Conservation (phyloP, 2,113 vertebrate genomes). For the Myotis lucifugus region DNA sequence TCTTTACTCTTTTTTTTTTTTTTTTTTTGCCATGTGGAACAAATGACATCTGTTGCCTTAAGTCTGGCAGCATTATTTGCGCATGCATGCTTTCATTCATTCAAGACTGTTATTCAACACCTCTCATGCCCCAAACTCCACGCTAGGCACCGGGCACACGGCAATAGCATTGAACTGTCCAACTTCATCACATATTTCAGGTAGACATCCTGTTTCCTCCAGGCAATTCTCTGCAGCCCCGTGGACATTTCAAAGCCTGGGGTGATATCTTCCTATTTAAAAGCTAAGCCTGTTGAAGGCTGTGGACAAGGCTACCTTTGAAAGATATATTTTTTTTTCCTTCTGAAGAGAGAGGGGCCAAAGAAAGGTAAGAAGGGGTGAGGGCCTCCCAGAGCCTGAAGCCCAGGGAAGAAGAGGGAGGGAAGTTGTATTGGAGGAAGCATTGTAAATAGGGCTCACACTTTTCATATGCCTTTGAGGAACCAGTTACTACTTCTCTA, state of each 20-base stretch:
- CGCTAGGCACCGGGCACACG: background rate
- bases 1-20: conserved; percentile 50
- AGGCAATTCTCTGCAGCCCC: background rate
- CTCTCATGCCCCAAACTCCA: background rate
- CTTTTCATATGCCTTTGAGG: background rate
- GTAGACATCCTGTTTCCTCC: conserved; percentile 5
- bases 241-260: conserved; percentile 25
- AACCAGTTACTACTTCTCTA: background rate
- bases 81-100: background rate
- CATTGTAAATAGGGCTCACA: background rate
- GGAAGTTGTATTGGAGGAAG: background rate
- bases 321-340: background rate
- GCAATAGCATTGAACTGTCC: background rate
- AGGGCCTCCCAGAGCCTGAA: background rate
- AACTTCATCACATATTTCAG: background rate
- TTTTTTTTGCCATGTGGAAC: background rate
- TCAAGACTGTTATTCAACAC: background rate
- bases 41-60: background rate
- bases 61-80: background rate
- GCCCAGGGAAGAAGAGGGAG: background rate
- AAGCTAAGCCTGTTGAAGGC: conserved; percentile 3
- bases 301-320: background rate
- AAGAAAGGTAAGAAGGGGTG: background rate
- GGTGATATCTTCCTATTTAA: background rate
- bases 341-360: background rate